A percentile compares a stretch with the other conserved stretches of the same genome.
Conservation (phyloP, 2,888 invertebrate species). For the Trissoscelio sp. region DNA sequence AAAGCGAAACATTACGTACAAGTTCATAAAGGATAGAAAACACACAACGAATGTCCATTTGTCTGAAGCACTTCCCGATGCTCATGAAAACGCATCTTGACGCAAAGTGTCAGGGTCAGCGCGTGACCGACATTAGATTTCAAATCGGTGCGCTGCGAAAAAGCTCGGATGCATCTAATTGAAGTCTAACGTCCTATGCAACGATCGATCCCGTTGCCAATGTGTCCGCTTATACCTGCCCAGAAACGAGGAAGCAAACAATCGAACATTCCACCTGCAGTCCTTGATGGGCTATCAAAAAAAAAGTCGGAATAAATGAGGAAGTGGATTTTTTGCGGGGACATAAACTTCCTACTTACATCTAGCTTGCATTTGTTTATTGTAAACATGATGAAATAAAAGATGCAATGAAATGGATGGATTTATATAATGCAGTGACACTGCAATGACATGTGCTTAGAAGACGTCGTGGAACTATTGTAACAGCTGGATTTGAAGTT, state of each 20-base stretch:
- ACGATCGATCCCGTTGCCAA: constrained; percentile 73
- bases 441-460: constrained; percentile 9
- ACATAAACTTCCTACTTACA: background rate
- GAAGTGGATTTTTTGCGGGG: background rate
- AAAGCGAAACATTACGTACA: constrained; percentile 1
- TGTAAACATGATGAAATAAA: constrained; percentile 8
- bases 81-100: constrained; percentile 52
- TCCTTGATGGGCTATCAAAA: constrained; percentile 9
- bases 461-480: constrained; percentile 8
- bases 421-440: background rate
- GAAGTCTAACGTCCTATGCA: constrained; percentile 62
- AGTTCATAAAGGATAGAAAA: no score
- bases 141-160: constrained; percentile 51
- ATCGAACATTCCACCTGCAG: background rate
- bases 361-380: background rate
- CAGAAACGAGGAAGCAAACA: constrained; percentile 23
- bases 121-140: constrained; percentile 70
- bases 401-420: background rate
- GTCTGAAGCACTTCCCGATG: no score
- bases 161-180: constrained; percentile 36
- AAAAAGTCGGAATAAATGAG: constrained; percentile 16
- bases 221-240: constrained; percentile 43
- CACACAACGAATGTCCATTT: no score
- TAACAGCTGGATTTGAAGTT: constrained; percentile 16
- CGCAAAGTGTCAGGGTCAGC: constrained; percentile 71